Evolutionary conservation across 2,888 invertebrate species (phyloP).

Genomic region (Agrenia bidenticulata): DNA sequence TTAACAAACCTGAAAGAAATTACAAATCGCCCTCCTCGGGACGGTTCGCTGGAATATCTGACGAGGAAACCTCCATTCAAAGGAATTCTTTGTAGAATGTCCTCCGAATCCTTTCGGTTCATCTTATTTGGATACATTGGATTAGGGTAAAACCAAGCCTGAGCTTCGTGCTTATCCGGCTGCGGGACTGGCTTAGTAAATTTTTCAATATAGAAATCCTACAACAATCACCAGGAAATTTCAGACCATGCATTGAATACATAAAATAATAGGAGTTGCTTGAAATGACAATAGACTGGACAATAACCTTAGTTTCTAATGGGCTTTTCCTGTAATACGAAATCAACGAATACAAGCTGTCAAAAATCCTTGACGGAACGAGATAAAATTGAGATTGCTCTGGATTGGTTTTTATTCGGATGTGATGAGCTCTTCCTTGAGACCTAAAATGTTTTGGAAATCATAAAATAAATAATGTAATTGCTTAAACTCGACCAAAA

Average conservation of each 20-base stretch:
- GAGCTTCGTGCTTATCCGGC: conserved; percentile 76
- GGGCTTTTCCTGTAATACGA: conserved; percentile 85
- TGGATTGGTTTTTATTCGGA: conserved; percentile 83
- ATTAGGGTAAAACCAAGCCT: conserved; percentile 44
- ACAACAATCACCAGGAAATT: conserved; percentile 24
- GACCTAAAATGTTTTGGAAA: conserved; percentile 64
- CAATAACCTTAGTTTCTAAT: conserved; percentile 72
- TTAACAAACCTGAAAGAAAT: conserved; percentile 80
- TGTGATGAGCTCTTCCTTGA: conserved; percentile 83
- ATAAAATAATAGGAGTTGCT: not conserved
- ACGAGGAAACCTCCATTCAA: conserved; percentile 50
- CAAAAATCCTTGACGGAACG: conserved; percentile 79
- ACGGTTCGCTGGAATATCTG: conserved; percentile 35
- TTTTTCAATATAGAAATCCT: conserved; percentile 78
- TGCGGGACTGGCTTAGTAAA: conserved; percentile 89
- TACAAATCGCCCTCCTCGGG: conserved; percentile 61
- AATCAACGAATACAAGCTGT: conserved; percentile 86
- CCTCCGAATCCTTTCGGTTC: conserved; percentile 42
- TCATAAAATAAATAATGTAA: not conserved
- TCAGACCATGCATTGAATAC: not conserved
- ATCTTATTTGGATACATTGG: conserved; percentile 31
- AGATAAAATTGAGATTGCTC: conserved; percentile 77
- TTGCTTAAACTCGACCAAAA: not conserved
- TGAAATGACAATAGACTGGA: not conserved
- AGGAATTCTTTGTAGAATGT: conserved; percentile 42